Percentiles rank a stretch among this genome's conserved stretches.
Conservation (phyloP, 2,888 invertebrate genomes). For the Schrankia costaestrigalis region DNA sequence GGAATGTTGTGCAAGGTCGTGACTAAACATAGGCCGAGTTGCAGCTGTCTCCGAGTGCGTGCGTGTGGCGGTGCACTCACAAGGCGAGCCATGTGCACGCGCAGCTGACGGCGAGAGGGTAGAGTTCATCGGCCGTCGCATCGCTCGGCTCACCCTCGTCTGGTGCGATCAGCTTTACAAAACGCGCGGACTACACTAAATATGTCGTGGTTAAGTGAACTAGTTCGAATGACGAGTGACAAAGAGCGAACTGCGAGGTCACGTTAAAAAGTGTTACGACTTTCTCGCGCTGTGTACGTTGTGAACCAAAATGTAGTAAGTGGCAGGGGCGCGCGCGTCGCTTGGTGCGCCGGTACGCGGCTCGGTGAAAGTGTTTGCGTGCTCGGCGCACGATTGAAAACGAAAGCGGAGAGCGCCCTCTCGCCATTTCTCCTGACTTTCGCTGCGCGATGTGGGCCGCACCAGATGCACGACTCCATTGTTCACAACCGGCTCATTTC, state of each 20-base stretch:
- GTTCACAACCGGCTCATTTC: slow-evolving; percentile 51
- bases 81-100: slow-evolving; percentile 66
- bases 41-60: slow-evolving; percentile 67
- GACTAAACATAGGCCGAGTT: slow-evolving; percentile 56
- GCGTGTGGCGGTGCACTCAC: slow-evolving; percentile 56
- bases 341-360: slow-evolving; percentile 64
- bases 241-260: slow-evolving; percentile 77
- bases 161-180: slow-evolving; percentile 37
- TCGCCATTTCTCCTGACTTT: slow-evolving; percentile 80
- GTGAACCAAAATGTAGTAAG: slow-evolving; percentile 62
- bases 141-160: slow-evolving; percentile 51
- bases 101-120: slow-evolving; percentile 75
- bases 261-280: slow-evolving; percentile 78
- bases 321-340: slow-evolving; percentile 58
- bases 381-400: slow-evolving; percentile 72
- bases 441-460: slow-evolving; percentile 75
- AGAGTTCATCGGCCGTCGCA: slow-evolving; percentile 73
- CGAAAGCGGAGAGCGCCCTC: slow-evolving; percentile 79
- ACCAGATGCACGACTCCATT: slow-evolving; percentile 71
- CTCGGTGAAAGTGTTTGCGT: slow-evolving; percentile 76
- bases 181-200: slow-evolving; percentile 42
- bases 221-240: slow-evolving; percentile 72
- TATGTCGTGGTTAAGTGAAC: slow-evolving; percentile 62
- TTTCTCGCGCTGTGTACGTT: slow-evolving; percentile 68
- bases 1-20: slow-evolving; percentile 74